phyloP scores from a whole-genome alignment of 2,888 invertebrate species.

The Drosophila helvetica region DNA sequence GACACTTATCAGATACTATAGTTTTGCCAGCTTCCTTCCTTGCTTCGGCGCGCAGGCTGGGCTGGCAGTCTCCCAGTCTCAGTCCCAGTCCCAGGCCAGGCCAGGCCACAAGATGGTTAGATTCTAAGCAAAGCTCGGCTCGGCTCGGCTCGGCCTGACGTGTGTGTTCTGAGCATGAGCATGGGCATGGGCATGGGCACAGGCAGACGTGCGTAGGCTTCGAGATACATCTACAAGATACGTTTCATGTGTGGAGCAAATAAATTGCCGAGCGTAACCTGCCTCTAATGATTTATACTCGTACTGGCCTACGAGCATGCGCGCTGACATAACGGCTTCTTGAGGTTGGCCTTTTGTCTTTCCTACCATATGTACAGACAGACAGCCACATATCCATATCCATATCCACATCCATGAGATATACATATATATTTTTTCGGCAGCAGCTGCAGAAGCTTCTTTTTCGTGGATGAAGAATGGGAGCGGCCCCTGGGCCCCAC shows the following conservation, averaged over 20 bases:
- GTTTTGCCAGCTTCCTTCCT: conserved; percentile 75
- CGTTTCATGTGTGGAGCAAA: conserved; percentile 73
- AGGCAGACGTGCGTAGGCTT: conserved; percentile 77
- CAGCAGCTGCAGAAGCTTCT: conserved; percentile 43
- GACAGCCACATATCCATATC: conserved; percentile 22
- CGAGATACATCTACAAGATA: conserved; percentile 71
- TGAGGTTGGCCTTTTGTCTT: conserved; percentile 59
- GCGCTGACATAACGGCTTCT: conserved; percentile 62
- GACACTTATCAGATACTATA: conserved; percentile 73
- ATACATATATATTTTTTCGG: conserved; percentile 20
- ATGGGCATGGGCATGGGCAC: conserved; percentile 48
- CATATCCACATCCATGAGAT: too few relatives aligned
- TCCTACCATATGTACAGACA: conserved; percentile 6
- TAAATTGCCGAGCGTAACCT: conserved; percentile 73
- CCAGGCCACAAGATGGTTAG: conserved; percentile 18
- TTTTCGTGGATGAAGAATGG: conserved; percentile 35
- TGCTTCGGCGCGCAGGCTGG: conserved; percentile 7
- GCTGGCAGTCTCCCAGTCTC: background rate
- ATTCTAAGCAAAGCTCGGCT: conserved; percentile 26
- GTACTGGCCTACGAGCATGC: conserved; percentile 43
- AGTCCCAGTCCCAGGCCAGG: background rate
- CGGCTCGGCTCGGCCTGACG: too few relatives aligned
- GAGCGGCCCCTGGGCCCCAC: conserved; percentile 34
- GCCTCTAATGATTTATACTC: conserved; percentile 75
- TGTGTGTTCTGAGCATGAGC: conserved; percentile 68